Evolutionary conservation across 2,888 invertebrate genomes (phyloP).

Genomic region (Eristalis pertinax): DNA sequence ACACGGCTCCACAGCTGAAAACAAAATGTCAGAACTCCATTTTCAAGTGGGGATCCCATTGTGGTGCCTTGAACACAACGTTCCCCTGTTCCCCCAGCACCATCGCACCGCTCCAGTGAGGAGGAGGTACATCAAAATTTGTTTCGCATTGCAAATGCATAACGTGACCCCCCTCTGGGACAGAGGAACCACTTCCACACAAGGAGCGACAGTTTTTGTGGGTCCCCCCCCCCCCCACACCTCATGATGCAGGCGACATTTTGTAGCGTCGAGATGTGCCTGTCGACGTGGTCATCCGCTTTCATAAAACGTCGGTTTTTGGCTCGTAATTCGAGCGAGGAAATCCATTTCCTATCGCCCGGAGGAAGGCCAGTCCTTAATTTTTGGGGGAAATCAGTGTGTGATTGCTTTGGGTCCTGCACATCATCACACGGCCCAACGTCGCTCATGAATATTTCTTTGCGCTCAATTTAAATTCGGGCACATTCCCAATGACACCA

Average conservation of each 20-base stretch:
- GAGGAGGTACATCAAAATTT: neutral
- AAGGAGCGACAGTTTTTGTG: neutral
- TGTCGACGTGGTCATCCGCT: slow-evolving; percentile 13
- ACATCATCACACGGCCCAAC: neutral
- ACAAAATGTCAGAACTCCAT: slow-evolving; percentile 25
- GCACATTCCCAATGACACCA: neutral
- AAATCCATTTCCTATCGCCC: neutral
- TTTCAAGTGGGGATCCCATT: neutral
- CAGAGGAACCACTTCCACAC: neutral
- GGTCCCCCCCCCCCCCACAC: too few relatives aligned
- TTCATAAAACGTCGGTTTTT: neutral
- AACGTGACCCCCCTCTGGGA: neutral
- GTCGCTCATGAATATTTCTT: neutral
- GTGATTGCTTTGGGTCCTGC: neutral
- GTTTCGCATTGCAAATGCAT: slow-evolving; percentile 13
- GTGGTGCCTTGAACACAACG: neutral
- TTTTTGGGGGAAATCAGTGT: neutral
- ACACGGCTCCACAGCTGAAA: slow-evolving; percentile 1
- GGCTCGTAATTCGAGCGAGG: neutral
- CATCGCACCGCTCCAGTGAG: neutral
- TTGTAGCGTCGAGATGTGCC: neutral
- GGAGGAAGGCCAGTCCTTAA: neutral
- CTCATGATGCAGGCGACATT: slow-evolving; percentile 9
- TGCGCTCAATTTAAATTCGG: neutral
- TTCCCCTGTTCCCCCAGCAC: neutral